phyloP scores from a whole-genome alignment of 2,797 vertebrate species.

The Xiphophorus birchmanni region DNA sequence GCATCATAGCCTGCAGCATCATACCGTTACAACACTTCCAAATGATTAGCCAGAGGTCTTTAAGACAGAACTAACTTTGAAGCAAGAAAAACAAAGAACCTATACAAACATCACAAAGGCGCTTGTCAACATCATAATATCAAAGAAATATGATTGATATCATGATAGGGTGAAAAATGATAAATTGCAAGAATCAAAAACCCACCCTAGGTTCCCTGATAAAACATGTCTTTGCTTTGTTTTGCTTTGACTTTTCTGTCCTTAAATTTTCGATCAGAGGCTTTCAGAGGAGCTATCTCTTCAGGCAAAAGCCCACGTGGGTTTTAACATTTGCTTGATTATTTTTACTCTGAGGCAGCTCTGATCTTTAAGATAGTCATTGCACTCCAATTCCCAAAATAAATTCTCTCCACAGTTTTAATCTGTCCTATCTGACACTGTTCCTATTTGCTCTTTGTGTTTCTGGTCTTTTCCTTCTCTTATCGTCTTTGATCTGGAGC shows the following conservation, averaged over 20 bases:
- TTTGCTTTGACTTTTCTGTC: slow-evolving; percentile 17
- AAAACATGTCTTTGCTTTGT: slow-evolving; percentile 11
- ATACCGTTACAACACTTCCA: not conserved
- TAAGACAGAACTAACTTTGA: not conserved
- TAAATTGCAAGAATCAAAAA: not conserved
- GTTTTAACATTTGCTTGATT: slow-evolving; percentile 43
- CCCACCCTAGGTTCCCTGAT: not conserved
- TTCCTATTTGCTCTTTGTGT: slow-evolving; percentile 51
- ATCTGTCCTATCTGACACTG: slow-evolving; percentile 50
- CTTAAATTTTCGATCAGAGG: slow-evolving; percentile 17
- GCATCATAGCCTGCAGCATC: not conserved
- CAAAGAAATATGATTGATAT: not conserved
- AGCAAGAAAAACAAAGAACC: slow-evolving; percentile 2
- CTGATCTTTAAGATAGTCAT: slow-evolving; percentile 65
- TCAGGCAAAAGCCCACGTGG: slow-evolving; percentile 15
- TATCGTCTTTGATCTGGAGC: slow-evolving; percentile 62
- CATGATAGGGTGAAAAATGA: not conserved
- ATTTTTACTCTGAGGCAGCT: slow-evolving; percentile 31
- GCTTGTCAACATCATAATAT: not conserved
- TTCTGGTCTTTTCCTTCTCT: slow-evolving; percentile 26
- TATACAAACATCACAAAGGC: not conserved
- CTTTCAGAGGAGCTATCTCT: slow-evolving; percentile 22
- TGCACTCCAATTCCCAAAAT: slow-evolving; percentile 47
- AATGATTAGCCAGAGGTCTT: not conserved
- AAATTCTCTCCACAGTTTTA: slow-evolving; percentile 29